Evolutionary conservation across 2,888 invertebrate species (phyloP).

Genomic region (Yponomeuta plumbellus): DNA sequence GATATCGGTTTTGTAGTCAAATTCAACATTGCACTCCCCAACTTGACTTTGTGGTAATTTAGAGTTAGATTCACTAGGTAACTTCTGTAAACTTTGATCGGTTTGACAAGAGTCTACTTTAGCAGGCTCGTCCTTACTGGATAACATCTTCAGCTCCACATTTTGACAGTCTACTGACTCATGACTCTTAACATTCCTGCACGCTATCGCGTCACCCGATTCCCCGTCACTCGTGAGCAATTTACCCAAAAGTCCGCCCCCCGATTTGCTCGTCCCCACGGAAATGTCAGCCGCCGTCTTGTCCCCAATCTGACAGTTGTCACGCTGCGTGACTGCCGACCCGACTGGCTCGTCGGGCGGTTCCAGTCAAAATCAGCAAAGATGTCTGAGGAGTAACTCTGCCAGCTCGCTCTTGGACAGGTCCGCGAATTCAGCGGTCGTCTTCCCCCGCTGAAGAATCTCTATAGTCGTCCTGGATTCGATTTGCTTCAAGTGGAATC

Average conservation of each 20-base stretch:
- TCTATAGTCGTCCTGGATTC: slow-evolving; percentile 60
- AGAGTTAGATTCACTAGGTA: too few species aligned
- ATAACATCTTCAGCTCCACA: too few species aligned
- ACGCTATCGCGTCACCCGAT: too few species aligned
- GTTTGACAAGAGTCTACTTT: too few species aligned
- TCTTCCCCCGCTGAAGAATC: slow-evolving; percentile 58
- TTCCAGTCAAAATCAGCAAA: slow-evolving; percentile 47
- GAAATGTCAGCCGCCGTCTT: neutral
- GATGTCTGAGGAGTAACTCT: slow-evolving; percentile 50
- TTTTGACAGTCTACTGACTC: too few species aligned
- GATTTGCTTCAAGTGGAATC: slow-evolving; percentile 50
- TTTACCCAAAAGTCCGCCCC: neutral
- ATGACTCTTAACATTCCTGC: too few species aligned
- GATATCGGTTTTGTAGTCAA: too few species aligned
- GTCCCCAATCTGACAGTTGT: neutral
- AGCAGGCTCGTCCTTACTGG: too few species aligned
- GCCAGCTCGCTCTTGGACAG: slow-evolving; percentile 52
- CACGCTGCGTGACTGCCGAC: too few species aligned
- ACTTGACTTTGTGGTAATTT: too few species aligned
- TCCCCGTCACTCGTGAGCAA: neutral
- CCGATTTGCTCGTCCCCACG: neutral
- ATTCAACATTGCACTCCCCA: too few species aligned
- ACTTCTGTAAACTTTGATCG: too few species aligned
- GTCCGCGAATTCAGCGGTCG: slow-evolving; percentile 54
- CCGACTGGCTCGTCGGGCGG: neutral